Conservation (phyloP, 2,888 invertebrate genomes). For the Pelosia muscerda region DNA sequence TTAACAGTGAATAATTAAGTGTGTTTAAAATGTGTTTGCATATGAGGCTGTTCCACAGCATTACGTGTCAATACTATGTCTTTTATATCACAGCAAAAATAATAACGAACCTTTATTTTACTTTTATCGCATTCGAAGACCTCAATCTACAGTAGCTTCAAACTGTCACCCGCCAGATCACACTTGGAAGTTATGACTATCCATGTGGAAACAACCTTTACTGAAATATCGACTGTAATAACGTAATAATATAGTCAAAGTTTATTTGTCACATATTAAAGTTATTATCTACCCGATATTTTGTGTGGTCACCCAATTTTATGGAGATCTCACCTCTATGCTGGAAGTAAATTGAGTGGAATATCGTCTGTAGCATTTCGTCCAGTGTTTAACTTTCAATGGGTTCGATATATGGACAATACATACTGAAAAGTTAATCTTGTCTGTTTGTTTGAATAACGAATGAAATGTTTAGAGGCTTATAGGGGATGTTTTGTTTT, state of each 20-base stretch:
- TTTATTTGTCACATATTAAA: conserved; percentile 23
- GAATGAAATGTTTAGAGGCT: conserved; percentile 47
- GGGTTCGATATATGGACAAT: conserved; percentile 27
- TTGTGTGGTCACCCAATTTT: conserved; percentile 52
- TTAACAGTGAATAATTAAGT: too few species aligned
- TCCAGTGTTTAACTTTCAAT: conserved; percentile 31
- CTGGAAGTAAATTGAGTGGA: conserved; percentile 52
- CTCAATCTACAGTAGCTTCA: conserved; percentile 51
- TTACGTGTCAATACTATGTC: not conserved
- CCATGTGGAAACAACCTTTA: conserved; percentile 27
- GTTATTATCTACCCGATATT: conserved; percentile 39
- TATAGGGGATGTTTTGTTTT: conserved; percentile 45
- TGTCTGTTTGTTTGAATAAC: conserved; percentile 50
- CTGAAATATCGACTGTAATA: conserved; percentile 30
- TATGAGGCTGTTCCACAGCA: too few species aligned
- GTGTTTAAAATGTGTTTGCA: too few species aligned
- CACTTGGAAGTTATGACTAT: conserved; percentile 58
- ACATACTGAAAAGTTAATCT: conserved; percentile 51
- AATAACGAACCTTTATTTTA: conserved; percentile 30
- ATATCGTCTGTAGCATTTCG: conserved; percentile 45
- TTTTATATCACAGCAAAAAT: not conserved
- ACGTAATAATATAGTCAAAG: conserved; percentile 19
- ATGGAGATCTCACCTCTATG: conserved; percentile 52
- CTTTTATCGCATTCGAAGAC: conserved; percentile 47
- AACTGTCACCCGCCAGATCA: conserved; percentile 58